Evolutionary conservation across 2,113 vertebrate species (phyloP).

Genomic region (Caranx melampygus): DNA sequence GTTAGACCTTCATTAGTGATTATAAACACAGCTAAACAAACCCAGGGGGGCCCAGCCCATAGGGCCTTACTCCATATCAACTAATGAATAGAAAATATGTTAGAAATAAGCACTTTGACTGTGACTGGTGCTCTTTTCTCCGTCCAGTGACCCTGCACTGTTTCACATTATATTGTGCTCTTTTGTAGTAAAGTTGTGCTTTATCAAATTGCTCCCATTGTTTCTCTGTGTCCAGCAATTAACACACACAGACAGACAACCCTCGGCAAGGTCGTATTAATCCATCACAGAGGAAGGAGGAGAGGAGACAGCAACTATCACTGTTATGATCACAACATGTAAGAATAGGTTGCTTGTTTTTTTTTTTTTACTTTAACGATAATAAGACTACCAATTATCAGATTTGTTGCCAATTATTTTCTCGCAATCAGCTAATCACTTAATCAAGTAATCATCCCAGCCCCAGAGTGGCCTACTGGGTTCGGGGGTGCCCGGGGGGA

Average conservation of each 20-base stretch:
- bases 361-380: too few species aligned
- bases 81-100: not conserved
- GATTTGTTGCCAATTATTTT: too few species aligned
- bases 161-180: not conserved
- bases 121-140: not conserved
- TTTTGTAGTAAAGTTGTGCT: not conserved
- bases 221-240: not conserved
- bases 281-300: too few species aligned
- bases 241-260: not conserved
- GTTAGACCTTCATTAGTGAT: not conserved
- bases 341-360: too few species aligned
- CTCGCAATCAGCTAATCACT: too few species aligned
- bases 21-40: not conserved
- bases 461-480: too few species aligned
- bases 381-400: too few species aligned
- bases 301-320: too few species aligned
- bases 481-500: not conserved
- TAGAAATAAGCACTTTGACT: not conserved
- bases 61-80: not conserved
- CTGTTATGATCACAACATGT: too few species aligned
- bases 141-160: not conserved
- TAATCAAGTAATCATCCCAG: too few species aligned
- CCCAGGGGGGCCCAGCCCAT: not conserved
- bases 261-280: too few species aligned
- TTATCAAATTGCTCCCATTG: not conserved